Conservation (phyloP, 1,140 invertebrate genomes). For the Bombus sylvicola region DNA sequence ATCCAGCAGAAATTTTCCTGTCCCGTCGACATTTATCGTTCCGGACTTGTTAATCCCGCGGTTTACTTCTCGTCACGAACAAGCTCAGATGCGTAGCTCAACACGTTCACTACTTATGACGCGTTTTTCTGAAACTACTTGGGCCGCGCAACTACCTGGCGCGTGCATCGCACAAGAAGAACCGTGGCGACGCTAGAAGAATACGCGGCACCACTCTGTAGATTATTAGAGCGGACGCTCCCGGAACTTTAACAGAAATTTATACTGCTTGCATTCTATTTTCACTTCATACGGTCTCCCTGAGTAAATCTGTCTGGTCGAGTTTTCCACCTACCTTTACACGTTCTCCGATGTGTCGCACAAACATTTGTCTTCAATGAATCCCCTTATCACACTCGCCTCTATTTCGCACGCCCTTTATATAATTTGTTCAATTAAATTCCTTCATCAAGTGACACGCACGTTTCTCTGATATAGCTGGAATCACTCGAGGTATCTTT, state of each 20-base stretch:
- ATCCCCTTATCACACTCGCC: not conserved
- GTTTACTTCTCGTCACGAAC: not conserved
- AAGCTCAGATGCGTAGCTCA: not conserved
- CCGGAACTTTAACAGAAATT: not conserved
- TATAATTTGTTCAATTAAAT: not conserved
- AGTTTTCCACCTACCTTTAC: not conserved
- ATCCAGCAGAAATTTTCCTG: not conserved
- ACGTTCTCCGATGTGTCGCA: not conserved
- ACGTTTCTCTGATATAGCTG: no score
- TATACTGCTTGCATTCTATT: not conserved
- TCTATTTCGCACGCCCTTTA: not conserved
- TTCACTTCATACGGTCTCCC: no score
- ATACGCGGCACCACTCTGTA: not conserved
- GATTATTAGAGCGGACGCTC: slow-evolving; percentile 28
- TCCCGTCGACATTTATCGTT: not conserved
- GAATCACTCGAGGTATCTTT: not conserved
- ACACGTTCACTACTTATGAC: not conserved
- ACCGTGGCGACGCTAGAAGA: not conserved
- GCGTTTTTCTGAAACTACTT: not conserved
- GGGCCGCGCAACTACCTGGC: not conserved
- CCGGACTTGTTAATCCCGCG: not conserved
- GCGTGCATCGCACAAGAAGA: not conserved
- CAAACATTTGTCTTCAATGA: not conserved
- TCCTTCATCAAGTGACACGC: not conserved
- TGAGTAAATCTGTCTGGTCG: not conserved